Base-by-base conservation (phyloP, 2,113 vertebrate genomes). In the Oceanodroma tethys region DNA sequence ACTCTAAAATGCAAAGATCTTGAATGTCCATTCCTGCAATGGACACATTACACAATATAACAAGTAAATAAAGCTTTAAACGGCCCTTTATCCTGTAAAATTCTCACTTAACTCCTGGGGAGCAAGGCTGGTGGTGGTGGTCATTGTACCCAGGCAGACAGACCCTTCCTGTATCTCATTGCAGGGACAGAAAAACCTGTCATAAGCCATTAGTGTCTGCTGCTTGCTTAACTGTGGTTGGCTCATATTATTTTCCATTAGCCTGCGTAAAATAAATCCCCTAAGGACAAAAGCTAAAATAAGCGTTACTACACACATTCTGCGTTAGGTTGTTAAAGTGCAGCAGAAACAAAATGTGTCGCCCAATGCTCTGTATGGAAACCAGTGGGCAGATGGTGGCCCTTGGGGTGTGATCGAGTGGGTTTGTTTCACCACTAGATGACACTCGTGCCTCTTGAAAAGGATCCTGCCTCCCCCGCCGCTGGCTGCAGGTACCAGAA, bases 401-500 rank as follows among this genome's bases (percentile, higher is more conserved):
- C 56, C 53, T 19, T 62, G 45, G 79, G 30, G 75, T 56, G 62
- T 29, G 55, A 73, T 6, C 0, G 2, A 56, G 67, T 34, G 80
- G 90, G 81, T 38, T 80, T 45, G 9, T 70, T 94, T 94, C 79
- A 80, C 93, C 93, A 91, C 92, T 86, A 97, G 93, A 50, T 94
- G 93, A 95, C 93, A 86, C 56, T 86, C 58, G 5, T 80, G 85
- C 15, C 62, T 82, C 71, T 86, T 23, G 36, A 26, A 90, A 96
- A 87, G 43, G 29, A 34, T 87, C 56, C 42, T 19, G 43, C 20
- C 1, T 10, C 52, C 23, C 42, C 38, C 11, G 4, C 34, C 5
- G 9, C 16, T 47, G 68, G 38, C 79, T 59, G 66, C 58, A 60
- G 75, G 94, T 71, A 34, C 22, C 14, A 3, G 75, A 40, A 53